Base-by-base conservation (phyloP, 2,797 vertebrate species). In the Poeciliopsis paucimaculata region DNA sequence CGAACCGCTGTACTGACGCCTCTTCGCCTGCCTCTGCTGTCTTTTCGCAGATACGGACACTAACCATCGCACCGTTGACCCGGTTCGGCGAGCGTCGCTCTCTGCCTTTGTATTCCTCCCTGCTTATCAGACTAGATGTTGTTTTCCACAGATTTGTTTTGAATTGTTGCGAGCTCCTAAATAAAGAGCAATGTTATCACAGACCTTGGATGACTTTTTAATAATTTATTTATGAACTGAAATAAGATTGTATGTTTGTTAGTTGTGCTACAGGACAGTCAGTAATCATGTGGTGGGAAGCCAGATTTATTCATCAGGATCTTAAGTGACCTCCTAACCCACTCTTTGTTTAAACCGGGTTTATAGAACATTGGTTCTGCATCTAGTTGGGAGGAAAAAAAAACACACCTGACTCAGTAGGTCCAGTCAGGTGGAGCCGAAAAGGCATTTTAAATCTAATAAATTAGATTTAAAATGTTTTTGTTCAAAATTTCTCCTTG, bases 1-100 rank as follows among this genome's bases (percentile, higher is more conserved):
- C 36, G 4, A 70, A 68, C 5, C 2, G 8, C 53, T 80, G 73
- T 62, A 64, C 3, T 88, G 31, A 88, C 49, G 1, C 1, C 26
- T 3, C 0, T 0, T 57, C 5, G 20, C 15, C 5, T 73, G 49
- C 74, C 15, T 78, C 4, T 83, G 12, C 88, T 12, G 0, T 82
- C 0, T 80, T 75, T 87, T 62, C 78, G 60, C 93, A 96, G 96
- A 89, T 96, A 96, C 20, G 96, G 96, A 87, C 96, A 96, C 86
- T 96, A 95, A 91, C 74, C 82, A 80, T 47, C 23, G 76, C 45
- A 26, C 66, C 79, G 23, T 36, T 62, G 36, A 84, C 31, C 45
- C 51, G 43, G 70, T 83, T 72, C 81, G 74, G 3, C 55, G 20
- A 80, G 73, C 72, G 41, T 81, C 80, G 11, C 45, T 55, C 75